A percentile compares a stretch with the other conserved stretches of the same genome.
Conservation (phyloP, 2,797 vertebrate genomes). For the Xiphophorus birchmanni region DNA sequence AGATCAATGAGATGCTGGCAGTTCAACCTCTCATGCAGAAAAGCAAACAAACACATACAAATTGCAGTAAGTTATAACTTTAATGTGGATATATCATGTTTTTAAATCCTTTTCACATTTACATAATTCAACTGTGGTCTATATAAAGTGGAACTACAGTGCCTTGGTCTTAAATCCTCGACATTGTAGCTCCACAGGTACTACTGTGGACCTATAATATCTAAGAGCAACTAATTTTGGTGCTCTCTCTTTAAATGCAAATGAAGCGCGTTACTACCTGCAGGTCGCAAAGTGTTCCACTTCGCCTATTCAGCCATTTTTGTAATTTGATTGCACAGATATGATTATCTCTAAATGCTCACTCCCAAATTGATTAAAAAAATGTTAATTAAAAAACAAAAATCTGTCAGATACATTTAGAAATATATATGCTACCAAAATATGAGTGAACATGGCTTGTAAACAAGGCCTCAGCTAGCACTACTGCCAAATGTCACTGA, state of each 20-base stretch:
- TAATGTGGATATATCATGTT: background rate
- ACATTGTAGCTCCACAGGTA: background rate
- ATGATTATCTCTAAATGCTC: background rate
- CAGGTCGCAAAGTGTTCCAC: background rate
- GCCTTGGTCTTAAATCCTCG: background rate
- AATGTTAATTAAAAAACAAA: background rate
- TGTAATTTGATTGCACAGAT: background rate
- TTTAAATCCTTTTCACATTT: background rate
- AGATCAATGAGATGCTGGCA: background rate
- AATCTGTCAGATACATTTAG: background rate
- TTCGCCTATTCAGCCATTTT: background rate
- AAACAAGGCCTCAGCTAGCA: background rate
- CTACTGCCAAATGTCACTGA: background rate
- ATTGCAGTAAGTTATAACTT: background rate
- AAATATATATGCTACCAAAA: background rate
- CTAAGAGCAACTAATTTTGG: background rate
- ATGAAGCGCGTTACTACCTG: background rate
- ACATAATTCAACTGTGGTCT: background rate
- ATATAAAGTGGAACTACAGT: background rate
- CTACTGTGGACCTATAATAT: background rate
- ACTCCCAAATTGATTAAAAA: background rate
- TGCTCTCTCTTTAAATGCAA: background rate
- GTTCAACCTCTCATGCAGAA: background rate
- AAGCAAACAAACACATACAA: background rate
- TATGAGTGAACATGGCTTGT: background rate